These are phyloP conservation scores for Oreochromis niloticus DNA, from an alignment of 2,113 vertebrate species.

Conservation along the genomic window DNA sequence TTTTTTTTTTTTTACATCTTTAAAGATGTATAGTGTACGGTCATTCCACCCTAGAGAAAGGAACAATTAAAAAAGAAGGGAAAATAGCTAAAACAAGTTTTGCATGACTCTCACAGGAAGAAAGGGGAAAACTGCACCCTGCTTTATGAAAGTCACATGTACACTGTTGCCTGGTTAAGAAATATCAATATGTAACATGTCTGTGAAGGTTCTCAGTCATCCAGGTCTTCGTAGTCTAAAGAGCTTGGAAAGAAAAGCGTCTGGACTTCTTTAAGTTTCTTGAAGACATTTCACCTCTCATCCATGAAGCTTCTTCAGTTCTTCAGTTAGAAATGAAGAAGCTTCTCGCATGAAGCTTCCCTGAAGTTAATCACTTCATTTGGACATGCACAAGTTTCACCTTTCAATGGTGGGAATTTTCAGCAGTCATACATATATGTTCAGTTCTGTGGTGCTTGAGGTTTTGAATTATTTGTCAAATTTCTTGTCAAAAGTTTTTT, in stretches of 20 bases:
- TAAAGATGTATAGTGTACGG: background rate
- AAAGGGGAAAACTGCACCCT: background rate
- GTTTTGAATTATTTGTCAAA: background rate
- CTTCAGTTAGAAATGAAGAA: no score
- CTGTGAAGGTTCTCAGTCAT: background rate
- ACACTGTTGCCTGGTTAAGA: background rate
- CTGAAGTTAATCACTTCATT: background rate
- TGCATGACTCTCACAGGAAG: background rate
- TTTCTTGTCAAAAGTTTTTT: background rate
- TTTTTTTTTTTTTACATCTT: no score
- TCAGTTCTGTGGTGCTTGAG: background rate
- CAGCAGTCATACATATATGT: background rate
- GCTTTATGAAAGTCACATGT: accelerated
- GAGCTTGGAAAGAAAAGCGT: accelerated
- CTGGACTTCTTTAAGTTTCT: background rate
- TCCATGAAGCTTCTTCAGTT: background rate
- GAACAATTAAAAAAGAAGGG: accelerated
- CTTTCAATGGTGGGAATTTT: background rate
- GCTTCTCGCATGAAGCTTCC: background rate
- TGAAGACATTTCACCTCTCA: background rate
- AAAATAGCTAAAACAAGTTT: background rate
- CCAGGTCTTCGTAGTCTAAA: background rate
- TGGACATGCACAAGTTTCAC: background rate
- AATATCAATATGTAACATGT: background rate
- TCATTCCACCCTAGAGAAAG: accelerated